Evolutionary conservation across 2,113 vertebrate species (phyloP).

Genomic region (Pagrus major): DNA sequence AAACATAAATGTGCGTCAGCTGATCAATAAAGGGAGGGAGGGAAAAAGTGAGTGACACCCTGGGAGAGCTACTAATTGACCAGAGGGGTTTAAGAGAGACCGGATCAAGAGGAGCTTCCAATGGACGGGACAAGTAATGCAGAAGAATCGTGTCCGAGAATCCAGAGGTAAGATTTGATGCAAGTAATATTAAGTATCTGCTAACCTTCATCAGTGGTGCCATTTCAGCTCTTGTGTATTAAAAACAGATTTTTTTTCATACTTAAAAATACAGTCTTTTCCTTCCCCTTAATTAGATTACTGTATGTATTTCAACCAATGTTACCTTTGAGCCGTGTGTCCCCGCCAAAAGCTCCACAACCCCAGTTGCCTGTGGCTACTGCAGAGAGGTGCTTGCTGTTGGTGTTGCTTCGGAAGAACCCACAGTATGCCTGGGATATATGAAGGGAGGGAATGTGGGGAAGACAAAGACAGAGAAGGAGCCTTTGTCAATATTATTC

Average conservation of each 20-base stretch:
- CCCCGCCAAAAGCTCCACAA: constrained; percentile 82
- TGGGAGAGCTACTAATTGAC: constrained; percentile 70
- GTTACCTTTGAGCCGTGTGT: constrained; percentile 85
- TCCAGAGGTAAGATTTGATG: neutral
- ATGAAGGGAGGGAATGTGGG: neutral
- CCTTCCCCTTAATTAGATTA: neutral
- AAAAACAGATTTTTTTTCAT: neutral
- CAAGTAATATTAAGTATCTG: neutral
- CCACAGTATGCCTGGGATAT: constrained; percentile 94
- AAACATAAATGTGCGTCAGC: constrained; percentile 84
- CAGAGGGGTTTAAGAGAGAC: constrained; percentile 21
- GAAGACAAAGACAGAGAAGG: neutral
- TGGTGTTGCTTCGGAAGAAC: constrained; percentile 86
- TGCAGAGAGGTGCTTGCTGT: constrained; percentile 90
- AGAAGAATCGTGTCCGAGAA: constrained; percentile 2
- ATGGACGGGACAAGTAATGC: neutral
- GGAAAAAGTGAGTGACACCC: constrained; percentile 64
- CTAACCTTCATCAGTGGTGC: neutral
- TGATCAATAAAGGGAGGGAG: constrained; percentile 80
- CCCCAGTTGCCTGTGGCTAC: constrained; percentile 87
- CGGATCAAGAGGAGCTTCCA: neutral
- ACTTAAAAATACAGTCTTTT: neutral
- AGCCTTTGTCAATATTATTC: neutral
- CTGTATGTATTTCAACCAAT: constrained; percentile 27
- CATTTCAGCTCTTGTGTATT: neutral